phyloP scores from a whole-genome alignment of 2,888 invertebrate genomes.

The Rhabditoides inermis region DNA sequence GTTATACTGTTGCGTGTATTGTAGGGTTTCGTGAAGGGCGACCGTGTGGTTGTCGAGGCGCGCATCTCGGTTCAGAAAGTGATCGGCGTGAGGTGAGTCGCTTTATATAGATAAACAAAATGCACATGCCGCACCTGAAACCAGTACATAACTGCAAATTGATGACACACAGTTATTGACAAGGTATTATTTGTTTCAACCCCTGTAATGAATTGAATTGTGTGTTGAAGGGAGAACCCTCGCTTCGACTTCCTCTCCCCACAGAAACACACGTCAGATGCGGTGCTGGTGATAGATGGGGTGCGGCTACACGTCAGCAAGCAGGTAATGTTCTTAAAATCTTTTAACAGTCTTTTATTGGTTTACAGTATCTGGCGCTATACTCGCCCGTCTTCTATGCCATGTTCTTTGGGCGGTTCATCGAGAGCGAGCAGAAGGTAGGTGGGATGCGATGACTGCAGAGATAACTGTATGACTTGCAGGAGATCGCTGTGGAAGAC shows the following conservation, averaged over 20 bases:
- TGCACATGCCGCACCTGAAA: too few relatives aligned
- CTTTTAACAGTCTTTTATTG: background rate
- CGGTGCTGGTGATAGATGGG: slow-evolving; percentile 42
- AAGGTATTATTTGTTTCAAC: too few relatives aligned
- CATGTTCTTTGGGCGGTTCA: slow-evolving; percentile 45
- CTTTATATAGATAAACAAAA: too few relatives aligned
- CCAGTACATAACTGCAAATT: too few relatives aligned
- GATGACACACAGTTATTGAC: too few relatives aligned
- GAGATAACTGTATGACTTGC: too few relatives aligned
- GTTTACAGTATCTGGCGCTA: slow-evolving; percentile 42
- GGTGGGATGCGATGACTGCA: too few relatives aligned
- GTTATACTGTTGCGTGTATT: background rate
- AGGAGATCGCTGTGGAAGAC: slow-evolving; percentile 41
- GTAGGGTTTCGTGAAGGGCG: slow-evolving; percentile 36
- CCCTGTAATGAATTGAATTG: too few relatives aligned
- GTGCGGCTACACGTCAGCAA: slow-evolving; percentile 42
- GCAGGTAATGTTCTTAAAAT: slow-evolving; percentile 20
- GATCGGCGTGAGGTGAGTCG: slow-evolving; percentile 33
- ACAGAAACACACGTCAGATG: slow-evolving; percentile 29
- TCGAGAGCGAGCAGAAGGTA: slow-evolving; percentile 36
- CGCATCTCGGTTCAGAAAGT: slow-evolving; percentile 43
- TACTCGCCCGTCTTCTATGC: slow-evolving; percentile 49
- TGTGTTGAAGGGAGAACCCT: slow-evolving; percentile 28
- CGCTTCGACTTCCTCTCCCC: slow-evolving; percentile 36
- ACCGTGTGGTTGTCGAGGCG: slow-evolving; percentile 43